Evolutionary conservation across 2,888 invertebrate genomes (phyloP).

Genomic region (Pediacus dermestoides): DNA sequence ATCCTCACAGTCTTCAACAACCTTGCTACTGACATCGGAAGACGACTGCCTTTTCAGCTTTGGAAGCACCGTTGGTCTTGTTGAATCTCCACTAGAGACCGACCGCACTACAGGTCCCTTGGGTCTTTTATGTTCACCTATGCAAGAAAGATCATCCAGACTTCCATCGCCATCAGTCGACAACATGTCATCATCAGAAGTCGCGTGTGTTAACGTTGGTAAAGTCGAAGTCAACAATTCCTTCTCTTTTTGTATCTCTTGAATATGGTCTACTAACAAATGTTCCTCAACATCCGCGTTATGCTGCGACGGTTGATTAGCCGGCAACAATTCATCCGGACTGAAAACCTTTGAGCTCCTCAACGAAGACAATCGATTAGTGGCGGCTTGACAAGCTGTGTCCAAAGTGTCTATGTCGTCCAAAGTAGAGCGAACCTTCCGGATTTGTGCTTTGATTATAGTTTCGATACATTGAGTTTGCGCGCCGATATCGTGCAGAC

Average conservation of each 20-base stretch:
- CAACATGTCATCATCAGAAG: conserved; percentile 84
- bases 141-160: conserved; percentile 58
- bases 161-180: conserved; percentile 77
- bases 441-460: conserved; percentile 81
- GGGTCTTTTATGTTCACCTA: conserved; percentile 39
- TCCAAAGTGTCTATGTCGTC: conserved; percentile 90
- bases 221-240: conserved; percentile 74
- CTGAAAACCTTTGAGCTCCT: conserved; percentile 70
- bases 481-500: conserved; percentile 82
- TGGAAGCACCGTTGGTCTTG: conserved; percentile 33
- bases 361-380: conserved; percentile 72
- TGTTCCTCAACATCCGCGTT: conserved; percentile 67
- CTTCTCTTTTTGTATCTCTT: conserved; percentile 79
- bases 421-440: conserved; percentile 78
- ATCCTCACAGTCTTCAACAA: conserved; percentile 48
- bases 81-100: conserved; percentile 43
- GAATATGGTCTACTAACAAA: conserved; percentile 71
- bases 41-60: conserved; percentile 49
- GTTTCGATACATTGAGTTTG: conserved; percentile 89
- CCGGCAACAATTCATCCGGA: conserved; percentile 54
- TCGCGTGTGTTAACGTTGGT: conserved; percentile 76
- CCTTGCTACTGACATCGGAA: conserved; percentile 44
- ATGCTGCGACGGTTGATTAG: conserved; percentile 37
- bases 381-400: conserved; percentile 80
- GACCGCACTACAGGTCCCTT: conserved; percentile 45